Evolutionary conservation across 2,888 invertebrate genomes (phyloP), one percentile per base, ranked within the genome.

Genomic region (Diaphora mendica): DNA sequence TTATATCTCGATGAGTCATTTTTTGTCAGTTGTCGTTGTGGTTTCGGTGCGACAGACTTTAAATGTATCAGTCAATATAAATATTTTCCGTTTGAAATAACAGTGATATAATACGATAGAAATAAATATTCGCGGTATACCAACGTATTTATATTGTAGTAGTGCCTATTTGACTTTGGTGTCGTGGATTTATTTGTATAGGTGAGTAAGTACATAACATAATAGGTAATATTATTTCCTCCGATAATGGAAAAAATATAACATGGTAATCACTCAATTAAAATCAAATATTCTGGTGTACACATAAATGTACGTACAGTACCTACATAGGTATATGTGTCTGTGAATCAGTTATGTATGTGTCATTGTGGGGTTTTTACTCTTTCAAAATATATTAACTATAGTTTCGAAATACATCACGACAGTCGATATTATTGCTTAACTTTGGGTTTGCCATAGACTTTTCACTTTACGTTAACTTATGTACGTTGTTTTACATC

Each of bases 11-110:
- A 74, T 72, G 77, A 76, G 79, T 81, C 65, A 82, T 79, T 79
- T 78, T 42, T 76, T 79, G 70, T 59, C 75, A 78, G 81, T 83
- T 71, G 69, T 75, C 68, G 73, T 77, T 76, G 79, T 68, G 75
- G 79, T 80, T 79, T 83, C 66, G 70, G 72, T 64, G 33, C 64
- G 77, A 73, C 62, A 67, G 73, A 72, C 73, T 70, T 75, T 68
- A 71, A 44, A 55, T 68, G 48, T 72, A 68, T 55, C 39, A 59
- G 26, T 69, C 55, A 39, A 17, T 51, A 66, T 82, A 72, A 73
- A 75, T 79, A 69, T 72, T 65, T 72, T 72, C 66, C 13, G 39
- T 72, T 68, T 64, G 26, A 69, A 8, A 2, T 55, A n/a, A 17
- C 68, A 64, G 39, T 69, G 33, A n/a, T 59, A 33, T 55, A 30